Conservation (phyloP, 1,140 invertebrate species). For the Nasonia giraulti region DNA sequence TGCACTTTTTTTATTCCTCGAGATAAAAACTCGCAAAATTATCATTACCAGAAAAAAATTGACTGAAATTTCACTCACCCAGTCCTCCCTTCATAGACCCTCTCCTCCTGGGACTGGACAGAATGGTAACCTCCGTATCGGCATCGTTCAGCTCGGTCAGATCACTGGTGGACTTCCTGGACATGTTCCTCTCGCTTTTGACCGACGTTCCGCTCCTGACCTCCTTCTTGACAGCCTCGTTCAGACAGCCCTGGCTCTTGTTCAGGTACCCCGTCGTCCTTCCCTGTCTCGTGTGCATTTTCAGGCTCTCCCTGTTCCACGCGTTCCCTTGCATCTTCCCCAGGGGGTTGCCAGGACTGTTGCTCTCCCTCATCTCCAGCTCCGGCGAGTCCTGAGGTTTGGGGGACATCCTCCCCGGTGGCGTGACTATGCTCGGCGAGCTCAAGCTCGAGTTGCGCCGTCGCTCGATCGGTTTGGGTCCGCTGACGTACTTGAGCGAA, state of each 20-base stretch:
- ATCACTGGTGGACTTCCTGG: constrained; percentile 83
- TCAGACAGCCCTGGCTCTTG: constrained; percentile 65
- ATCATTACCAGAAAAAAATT: too few species aligned
- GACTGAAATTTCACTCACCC: constrained; percentile 57
- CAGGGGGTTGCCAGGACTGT: not conserved
- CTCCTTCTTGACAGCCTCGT: constrained; percentile 50
- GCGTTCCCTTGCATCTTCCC: not conserved
- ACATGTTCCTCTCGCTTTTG: constrained; percentile 56
- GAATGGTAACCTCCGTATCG: constrained; percentile 77
- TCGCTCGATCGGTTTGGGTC: not conserved
- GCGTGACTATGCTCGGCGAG: constrained; percentile 18
- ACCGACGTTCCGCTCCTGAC: constrained; percentile 18
- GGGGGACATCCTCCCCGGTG: not conserved
- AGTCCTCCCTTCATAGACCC: constrained; percentile 80
- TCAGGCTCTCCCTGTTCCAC: not conserved
- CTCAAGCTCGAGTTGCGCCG: constrained; percentile 12
- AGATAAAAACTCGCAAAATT: not conserved
- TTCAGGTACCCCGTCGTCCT: not conserved
- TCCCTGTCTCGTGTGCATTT: not conserved
- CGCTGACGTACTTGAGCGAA: not conserved
- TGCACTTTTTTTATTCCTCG: not conserved
- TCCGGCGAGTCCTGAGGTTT: not conserved
- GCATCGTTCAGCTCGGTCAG: constrained; percentile 80
- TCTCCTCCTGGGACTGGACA: constrained; percentile 78
- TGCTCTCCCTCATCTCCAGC: not conserved